phyloP scores from a whole-genome alignment of 2,113 vertebrate genomes.

The Azemiops feae region DNA sequence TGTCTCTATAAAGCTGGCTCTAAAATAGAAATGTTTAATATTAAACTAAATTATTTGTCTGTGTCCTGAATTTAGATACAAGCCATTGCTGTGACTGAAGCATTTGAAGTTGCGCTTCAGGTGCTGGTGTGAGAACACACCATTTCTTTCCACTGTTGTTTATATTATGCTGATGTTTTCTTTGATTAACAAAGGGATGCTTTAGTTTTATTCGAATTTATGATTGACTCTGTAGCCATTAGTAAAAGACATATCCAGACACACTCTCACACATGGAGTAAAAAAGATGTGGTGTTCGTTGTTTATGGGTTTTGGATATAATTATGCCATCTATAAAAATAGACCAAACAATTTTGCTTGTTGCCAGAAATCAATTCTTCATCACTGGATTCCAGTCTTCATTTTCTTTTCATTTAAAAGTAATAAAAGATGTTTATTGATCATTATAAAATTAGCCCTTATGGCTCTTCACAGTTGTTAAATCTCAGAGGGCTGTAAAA shows the following conservation, averaged over 20 bases:
- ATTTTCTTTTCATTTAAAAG: slow-evolving; percentile 62
- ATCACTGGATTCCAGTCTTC: slow-evolving; percentile 57
- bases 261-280: slow-evolving; percentile 17
- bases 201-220: slow-evolving; percentile 72
- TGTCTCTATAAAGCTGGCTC: slow-evolving; percentile 31
- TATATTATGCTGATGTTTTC: slow-evolving; percentile 65
- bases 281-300: slow-evolving; percentile 60
- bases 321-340: slow-evolving; percentile 71
- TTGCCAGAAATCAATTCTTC: slow-evolving; percentile 68
- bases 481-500: slow-evolving; percentile 48
- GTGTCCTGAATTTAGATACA: slow-evolving; percentile 43
- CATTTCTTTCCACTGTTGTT: slow-evolving; percentile 61
- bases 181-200: slow-evolving; percentile 68
- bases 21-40: slow-evolving; percentile 42
- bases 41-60: slow-evolving; percentile 41
- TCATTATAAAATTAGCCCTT: slow-evolving; percentile 62
- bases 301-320: slow-evolving; percentile 63
- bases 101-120: slow-evolving; percentile 65
- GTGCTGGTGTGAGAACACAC: slow-evolving; percentile 61
- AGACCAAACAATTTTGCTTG: slow-evolving; percentile 69
- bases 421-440: slow-evolving; percentile 59
- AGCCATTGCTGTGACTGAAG: slow-evolving; percentile 17
- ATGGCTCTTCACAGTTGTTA: slow-evolving; percentile 58
- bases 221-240: slow-evolving; percentile 57
- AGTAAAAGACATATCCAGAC: slow-evolving; percentile 53